A percentile compares a stretch with the other conserved stretches of the same genome.
Conservation (phyloP, 2,113 vertebrate species). For the Oryzias curvinotus region DNA sequence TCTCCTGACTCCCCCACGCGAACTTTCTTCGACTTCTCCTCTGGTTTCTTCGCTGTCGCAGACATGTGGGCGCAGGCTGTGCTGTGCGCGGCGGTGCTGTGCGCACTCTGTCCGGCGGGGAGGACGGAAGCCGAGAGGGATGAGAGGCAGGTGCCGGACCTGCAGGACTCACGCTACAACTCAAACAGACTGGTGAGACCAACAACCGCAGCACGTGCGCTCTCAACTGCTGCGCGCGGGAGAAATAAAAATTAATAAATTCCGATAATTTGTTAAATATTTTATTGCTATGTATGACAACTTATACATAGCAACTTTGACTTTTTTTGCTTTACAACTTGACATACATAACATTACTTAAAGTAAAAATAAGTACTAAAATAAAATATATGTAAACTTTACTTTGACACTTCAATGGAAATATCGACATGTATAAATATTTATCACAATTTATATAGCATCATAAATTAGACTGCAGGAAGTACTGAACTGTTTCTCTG, state of each 20-base stretch:
- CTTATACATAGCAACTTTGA: background rate
- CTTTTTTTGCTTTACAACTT: background rate
- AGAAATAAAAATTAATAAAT: background rate
- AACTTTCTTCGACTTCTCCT: background rate
- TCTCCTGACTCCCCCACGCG: background rate
- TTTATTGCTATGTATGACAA: background rate
- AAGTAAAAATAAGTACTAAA: too few species aligned
- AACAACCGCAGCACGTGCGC: background rate
- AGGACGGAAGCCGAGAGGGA: conserved; percentile 70
- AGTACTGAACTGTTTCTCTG: too few species aligned
- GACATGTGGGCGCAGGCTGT: conserved; percentile 62
- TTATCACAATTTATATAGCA: too few species aligned
- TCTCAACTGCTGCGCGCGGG: background rate
- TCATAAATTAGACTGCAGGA: too few species aligned
- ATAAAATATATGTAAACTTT: too few species aligned
- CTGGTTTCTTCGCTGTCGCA: conserved; percentile 4
- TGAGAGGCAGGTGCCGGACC: conserved; percentile 70
- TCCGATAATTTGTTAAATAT: background rate
- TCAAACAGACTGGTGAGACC: conserved; percentile 69
- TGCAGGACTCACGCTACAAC: conserved; percentile 71
- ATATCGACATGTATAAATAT: too few species aligned
- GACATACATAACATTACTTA: too few species aligned
- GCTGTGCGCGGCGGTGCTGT: conserved; percentile 71
- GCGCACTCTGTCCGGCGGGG: conserved; percentile 48
- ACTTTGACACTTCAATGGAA: too few species aligned